These are phyloP conservation scores for Sciurus vulgaris DNA, from an alignment of 2,797 vertebrate genomes.

Conservation along the genomic window DNA sequence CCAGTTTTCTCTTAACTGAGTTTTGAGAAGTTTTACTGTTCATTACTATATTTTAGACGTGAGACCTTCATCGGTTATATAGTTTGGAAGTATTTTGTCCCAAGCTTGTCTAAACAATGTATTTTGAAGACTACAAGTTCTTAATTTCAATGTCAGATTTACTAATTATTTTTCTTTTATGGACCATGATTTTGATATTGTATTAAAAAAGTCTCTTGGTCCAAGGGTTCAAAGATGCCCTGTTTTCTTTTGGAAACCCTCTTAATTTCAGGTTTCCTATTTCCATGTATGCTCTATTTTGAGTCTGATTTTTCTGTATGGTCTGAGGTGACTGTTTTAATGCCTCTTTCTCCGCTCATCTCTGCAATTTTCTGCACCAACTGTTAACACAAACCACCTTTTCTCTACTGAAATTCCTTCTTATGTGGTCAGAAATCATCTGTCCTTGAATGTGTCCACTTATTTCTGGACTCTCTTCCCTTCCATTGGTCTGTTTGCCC, in stretches of 20 bases:
- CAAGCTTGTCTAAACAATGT: background rate
- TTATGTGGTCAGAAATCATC: background rate
- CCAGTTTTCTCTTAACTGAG: background rate
- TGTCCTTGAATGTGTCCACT: background rate
- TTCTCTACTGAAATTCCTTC: background rate
- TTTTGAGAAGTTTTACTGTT: background rate
- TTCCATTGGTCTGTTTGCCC: background rate
- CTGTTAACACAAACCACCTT: background rate
- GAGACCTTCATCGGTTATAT: background rate
- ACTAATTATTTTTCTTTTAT: background rate
- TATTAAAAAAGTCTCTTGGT: background rate
- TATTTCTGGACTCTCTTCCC: background rate
- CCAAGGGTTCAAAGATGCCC: background rate
- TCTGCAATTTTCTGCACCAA: background rate
- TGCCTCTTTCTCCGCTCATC: background rate
- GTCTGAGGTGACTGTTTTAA: background rate
- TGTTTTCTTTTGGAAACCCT: background rate
- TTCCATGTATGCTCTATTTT: background rate
- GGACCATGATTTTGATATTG: background rate
- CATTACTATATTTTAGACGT: background rate
- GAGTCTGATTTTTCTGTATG: background rate
- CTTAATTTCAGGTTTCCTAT: background rate
- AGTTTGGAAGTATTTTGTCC: background rate
- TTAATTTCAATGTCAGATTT: background rate
- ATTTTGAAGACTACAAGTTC: constrained; percentile 41